These are phyloP conservation scores for Seriola dumerili DNA, from an alignment of 2,113 vertebrate species.

Conservation along the genomic window DNA sequence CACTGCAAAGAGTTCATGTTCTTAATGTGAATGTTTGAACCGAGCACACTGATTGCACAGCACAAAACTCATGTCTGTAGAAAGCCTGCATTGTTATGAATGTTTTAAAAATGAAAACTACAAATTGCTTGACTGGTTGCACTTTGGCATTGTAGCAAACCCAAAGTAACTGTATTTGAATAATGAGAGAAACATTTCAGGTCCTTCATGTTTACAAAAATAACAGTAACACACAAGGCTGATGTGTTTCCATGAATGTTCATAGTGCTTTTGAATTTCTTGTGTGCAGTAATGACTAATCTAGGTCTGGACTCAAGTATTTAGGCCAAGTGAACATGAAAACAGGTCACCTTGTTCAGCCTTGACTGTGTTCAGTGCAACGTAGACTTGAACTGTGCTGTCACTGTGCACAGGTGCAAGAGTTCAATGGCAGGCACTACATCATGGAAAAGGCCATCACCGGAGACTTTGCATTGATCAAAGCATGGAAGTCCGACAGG, in stretches of 20 bases:
- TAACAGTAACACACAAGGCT: not conserved
- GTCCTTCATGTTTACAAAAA: not conserved
- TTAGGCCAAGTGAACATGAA: slow-evolving; percentile 3
- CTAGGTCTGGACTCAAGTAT: not conserved
- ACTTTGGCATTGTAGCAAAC: not conserved
- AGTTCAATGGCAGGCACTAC: slow-evolving; percentile 92
- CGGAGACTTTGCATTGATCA: slow-evolving; percentile 95
- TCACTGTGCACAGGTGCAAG: slow-evolving; percentile 86
- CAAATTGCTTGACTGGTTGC: not conserved
- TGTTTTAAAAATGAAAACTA: not conserved
- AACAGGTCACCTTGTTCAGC: not conserved
- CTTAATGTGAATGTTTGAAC: not conserved
- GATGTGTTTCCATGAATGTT: not conserved
- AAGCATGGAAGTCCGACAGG: slow-evolving; percentile 97
- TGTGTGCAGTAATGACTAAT: not conserved
- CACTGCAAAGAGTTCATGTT: not conserved
- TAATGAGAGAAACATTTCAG: not conserved
- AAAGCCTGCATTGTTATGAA: too few species aligned
- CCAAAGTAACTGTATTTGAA: too few species aligned
- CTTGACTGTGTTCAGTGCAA: not conserved
- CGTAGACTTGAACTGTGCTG: slow-evolving; percentile 1
- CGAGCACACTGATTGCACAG: not conserved
- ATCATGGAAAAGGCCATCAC: slow-evolving; percentile 96
- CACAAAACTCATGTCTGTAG: not conserved
- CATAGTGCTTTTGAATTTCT: not conserved